Evolutionary conservation across 2,797 vertebrate species (phyloP).

Genomic region (Hippopotamyrus pictus): DNA sequence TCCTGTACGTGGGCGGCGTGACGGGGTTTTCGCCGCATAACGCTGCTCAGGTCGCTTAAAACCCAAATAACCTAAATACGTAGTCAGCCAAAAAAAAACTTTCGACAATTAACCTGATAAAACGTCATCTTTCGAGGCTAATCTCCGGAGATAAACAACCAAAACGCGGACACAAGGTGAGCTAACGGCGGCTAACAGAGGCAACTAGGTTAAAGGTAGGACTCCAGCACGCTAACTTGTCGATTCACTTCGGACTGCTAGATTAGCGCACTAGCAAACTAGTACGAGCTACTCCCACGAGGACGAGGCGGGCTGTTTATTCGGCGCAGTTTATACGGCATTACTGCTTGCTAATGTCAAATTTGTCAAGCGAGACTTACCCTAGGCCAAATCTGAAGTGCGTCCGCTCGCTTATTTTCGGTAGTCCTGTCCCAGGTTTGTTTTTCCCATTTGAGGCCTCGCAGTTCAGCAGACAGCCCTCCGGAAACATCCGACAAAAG

Average conservation of each 20-base stretch:
- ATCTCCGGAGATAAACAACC: background rate
- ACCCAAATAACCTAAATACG: background rate
- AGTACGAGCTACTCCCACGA: background rate
- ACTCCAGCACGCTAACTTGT: background rate
- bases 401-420: slow-evolving; percentile 49
- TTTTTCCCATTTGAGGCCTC: slow-evolving; percentile 70
- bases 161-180: background rate
- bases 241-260: background rate
- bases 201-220: background rate
- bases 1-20: background rate
- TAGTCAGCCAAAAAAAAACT: background rate
- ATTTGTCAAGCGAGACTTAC: slow-evolving; percentile 46
- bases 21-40: background rate
- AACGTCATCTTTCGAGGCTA: background rate
- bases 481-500: slow-evolving; percentile 62
- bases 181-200: background rate
- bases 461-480: slow-evolving; percentile 51
- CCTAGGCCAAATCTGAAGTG: slow-evolving; percentile 48
- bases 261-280: background rate
- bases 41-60: background rate
- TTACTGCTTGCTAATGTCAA: background rate
- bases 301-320: background rate
- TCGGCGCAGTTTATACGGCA: background rate
- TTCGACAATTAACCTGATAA: background rate
- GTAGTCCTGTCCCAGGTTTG: slow-evolving; percentile 62